Evolutionary conservation across 2,888 invertebrate species (phyloP), one percentile per base, ranked within the genome.

Genomic region (Chouioia cunea): DNA sequence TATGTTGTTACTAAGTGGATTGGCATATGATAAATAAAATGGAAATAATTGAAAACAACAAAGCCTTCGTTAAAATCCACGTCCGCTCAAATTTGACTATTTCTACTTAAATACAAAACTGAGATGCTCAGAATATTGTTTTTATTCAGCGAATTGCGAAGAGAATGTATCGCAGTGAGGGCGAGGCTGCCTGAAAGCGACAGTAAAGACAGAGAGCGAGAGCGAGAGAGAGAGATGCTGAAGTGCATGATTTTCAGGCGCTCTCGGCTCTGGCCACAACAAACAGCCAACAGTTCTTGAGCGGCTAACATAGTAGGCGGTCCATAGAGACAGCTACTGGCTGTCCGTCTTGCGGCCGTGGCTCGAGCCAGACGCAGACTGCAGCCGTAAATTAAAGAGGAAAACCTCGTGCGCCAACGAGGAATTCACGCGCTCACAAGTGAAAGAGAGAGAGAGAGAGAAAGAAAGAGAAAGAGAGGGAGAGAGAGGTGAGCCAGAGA

Each of bases 281-380:
- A 57, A 20, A 43, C 36, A 77, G 74, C 73, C 65, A 58, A 71
- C 47, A 50, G 16, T 60, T 60, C 56, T 56, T 47, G 65, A 57
- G 53, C 53, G 16, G 68, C 64, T 72, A 71, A 43, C 58, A 73
- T 56, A 64, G 68, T 63, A 72, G 64, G 69, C 68, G 52, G 47
- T 57, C 62, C 36, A 23, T n/a, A n/a, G 56, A 36, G 43, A 43
- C 36, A 36, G 48, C 48, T 18, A n/a, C 36, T 6, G 71, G 62
- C 62, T 63, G 60, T 72, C 64, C 68, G 56, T 72, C 60, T 65
- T 60, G 27, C 50, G 10, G 36, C 60, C 62, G 52, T 58, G 23
- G 46, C 53, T 44, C 64, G 36, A 36, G 36, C 36, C 69, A 65
- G 23, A 3, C 22, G 60, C 65, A n/a, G n/a, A n/a, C n/a, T n/a